Base-by-base conservation (phyloP, 1,140 invertebrate species). In the Drosophila sp. region DNA sequence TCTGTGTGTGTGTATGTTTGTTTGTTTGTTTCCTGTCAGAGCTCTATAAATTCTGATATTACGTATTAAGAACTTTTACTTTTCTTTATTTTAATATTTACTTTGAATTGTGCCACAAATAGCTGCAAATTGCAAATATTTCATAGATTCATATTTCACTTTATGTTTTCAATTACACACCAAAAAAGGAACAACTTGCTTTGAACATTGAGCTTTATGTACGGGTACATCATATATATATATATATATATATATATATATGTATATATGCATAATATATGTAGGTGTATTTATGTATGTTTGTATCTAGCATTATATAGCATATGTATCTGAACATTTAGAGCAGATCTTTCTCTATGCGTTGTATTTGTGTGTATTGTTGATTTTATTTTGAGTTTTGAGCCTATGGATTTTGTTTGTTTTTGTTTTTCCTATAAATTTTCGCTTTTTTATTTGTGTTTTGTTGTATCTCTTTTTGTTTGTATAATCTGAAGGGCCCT, bases 141-240 rank as follows among this genome's bases (percentile, higher is more conserved):
- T 67, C 76, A 67, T 73, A 69, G 72, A 66, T 76, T 44, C 11
- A 60, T 69, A 27, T 70, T 64, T 73, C 35, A 61, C 38, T 66
- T 76, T 29, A 6, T 60, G 35, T 62, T 66, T 73, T 80, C 61
- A 38, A 32, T 72, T 77, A 79, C 77, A 89, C 78, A 38, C 35
- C 35, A 38, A 65, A 89, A 84, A 86, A 89, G 84, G 84, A 89
- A 89, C 84, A 89, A 89, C 78, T 84, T 70, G 80, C 85, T 89
- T 89, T 89, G 85, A 89, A 89, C 84, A 89, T 89, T 89, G 84
- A 89, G 84, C 84, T 89, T 83, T 78, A 72, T 76, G 66, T 76
- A 76, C 66, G 60, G 65, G 5, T 74, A 79, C 58, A 65, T 47
- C 78, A 79, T 66, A 69, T 75, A 79, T 68, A 55, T 35, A 17